Conservation (phyloP, 2,113 vertebrate genomes). For the Dascyllus trimaculatus region DNA sequence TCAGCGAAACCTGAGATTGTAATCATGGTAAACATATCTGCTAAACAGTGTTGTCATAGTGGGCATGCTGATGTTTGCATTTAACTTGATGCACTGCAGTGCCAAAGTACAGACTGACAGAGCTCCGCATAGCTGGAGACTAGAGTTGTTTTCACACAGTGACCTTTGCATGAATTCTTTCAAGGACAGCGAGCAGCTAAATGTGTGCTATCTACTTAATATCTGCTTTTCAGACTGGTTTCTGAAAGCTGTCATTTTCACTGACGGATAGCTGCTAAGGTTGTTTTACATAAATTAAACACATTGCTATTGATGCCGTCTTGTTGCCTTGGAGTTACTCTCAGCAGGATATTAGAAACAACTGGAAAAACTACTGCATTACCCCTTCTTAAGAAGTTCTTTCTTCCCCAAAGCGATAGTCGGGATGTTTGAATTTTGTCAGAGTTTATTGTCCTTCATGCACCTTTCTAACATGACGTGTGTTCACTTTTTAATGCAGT, state of each 20-base stretch:
- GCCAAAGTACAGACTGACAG: slow-evolving; percentile 1
- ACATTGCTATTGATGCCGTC: background rate
- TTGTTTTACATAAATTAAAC: background rate
- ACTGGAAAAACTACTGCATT: background rate
- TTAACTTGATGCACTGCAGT: background rate
- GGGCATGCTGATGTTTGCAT: slow-evolving; percentile 2
- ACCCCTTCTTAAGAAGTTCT: background rate
- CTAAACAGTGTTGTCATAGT: slow-evolving; percentile 11
- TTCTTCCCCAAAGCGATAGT: background rate
- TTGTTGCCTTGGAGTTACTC: no score
- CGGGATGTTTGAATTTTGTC: background rate
- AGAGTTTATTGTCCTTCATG: background rate
- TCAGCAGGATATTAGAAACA: background rate
- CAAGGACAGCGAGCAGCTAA: slow-evolving; percentile 1
- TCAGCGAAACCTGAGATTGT: background rate
- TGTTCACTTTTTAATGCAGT: background rate
- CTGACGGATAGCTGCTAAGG: background rate
- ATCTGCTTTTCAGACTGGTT: background rate
- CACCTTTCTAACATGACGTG: background rate
- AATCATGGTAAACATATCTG: background rate
- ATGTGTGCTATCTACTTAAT: background rate
- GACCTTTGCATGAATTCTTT: slow-evolving; percentile 20
- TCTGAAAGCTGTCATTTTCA: background rate
- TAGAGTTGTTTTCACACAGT: slow-evolving; percentile 9
- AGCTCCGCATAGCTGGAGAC: background rate